Evolutionary conservation across 2,113 vertebrate species (phyloP), one percentile per base, ranked within the genome.

Genomic region (Heterotilapia buettikoferi): DNA sequence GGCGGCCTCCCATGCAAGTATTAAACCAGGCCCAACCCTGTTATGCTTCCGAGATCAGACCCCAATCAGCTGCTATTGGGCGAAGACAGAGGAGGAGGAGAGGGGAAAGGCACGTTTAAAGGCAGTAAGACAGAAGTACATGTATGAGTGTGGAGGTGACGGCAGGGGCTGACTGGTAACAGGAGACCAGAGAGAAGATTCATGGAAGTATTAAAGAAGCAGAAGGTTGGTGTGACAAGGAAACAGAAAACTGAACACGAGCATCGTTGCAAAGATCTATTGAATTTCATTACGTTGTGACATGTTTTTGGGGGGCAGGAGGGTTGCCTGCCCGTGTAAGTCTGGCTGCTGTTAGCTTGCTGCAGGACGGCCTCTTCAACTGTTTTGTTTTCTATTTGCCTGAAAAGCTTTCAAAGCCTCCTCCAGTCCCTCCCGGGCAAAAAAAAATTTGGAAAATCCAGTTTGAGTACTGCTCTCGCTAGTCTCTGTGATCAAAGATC

Each of bases 401-500:
- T 61, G 9, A 82, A 80, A 88, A 57, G 63, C 73, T 82, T 85
- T 90, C 18, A 83, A 79, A 81, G 24, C 45, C 54, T 40, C 40
- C 36, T 73, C 4, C 8, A 24, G n/a, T 61, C 4, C 6, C 29
- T 76, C 38, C 26, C 3, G 7, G 33, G 86, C 18, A 88, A 47
- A 86, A 78, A 73, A 5, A 9, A 86, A 82, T n/a, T 18, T 50
- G 14, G 14, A 59, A 85, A 83, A 83, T 59, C 50, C 26, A 83
- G 63, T 88, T 82, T 13, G 59, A 86, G 40, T 52, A 79, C 84
- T 79, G 76, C 86, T 86, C 66, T 92, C 21, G n/a, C 47, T 31
- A 21, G 52, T 82, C 80, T 86, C 85, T 76, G 86, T 89, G 87
- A 91, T 91, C 90, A 93, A 87, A 94, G 92, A 93, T 89, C 85